Percentiles rank a stretch among this genome's conserved stretches.
These are phyloP conservation scores for Machimus atricapillus DNA, from an alignment of 2,888 invertebrate species.

Conservation along the genomic window DNA sequence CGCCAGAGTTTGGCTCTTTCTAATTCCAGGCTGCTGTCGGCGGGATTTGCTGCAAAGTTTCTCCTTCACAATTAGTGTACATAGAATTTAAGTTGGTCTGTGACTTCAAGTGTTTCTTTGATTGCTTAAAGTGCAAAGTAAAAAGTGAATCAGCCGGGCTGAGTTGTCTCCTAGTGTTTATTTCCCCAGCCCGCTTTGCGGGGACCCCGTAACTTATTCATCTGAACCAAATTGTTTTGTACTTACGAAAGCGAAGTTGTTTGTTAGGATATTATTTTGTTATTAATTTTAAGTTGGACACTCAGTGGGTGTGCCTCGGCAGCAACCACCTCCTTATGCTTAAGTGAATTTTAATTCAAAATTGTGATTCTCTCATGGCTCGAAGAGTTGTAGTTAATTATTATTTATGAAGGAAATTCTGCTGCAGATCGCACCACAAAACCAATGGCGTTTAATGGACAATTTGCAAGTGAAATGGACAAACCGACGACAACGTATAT, in stretches of 20 bases:
- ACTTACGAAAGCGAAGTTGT: background rate
- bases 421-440: background rate
- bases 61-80: conserved; percentile 1
- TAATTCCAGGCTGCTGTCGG: background rate
- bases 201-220: background rate
- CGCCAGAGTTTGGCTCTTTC: background rate
- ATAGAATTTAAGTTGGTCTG: conserved; percentile 14
- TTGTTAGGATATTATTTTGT: background rate
- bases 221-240: background rate
- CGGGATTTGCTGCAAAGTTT: conserved; percentile 13
- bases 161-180: background rate
- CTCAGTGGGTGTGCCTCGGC: background rate
- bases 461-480: background rate
- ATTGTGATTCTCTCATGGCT: background rate
- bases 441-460: background rate
- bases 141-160: background rate
- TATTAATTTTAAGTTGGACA: background rate
- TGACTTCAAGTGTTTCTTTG: background rate
- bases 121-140: background rate
- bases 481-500: background rate
- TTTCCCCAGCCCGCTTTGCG: background rate
- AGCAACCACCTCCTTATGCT: background rate
- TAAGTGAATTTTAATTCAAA: background rate
- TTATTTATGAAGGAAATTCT: background rate
- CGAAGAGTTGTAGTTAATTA: background rate